These are phyloP conservation scores for Eupsilia transversa DNA, from an alignment of 2,888 invertebrate species.

Conservation along the genomic window DNA sequence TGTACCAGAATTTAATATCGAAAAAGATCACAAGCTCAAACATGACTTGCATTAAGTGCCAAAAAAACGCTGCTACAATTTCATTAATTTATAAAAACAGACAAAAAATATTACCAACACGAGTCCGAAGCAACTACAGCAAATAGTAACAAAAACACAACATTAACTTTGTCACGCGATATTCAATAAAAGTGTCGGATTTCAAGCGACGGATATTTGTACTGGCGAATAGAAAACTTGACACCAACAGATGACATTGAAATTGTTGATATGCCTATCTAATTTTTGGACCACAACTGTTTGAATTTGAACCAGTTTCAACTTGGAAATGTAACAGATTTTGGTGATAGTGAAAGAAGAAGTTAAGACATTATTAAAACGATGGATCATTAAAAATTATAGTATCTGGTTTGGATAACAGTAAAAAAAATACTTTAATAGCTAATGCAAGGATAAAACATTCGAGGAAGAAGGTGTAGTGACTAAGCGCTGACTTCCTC, in stretches of 20 bases:
- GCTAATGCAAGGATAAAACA: background rate
- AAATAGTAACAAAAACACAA: slow-evolving; percentile 64
- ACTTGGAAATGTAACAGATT: background rate
- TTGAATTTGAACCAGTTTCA: slow-evolving; percentile 17
- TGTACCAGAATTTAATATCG: background rate
- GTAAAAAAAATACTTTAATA: background rate
- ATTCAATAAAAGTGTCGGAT: slow-evolving; percentile 64
- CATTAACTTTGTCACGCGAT: slow-evolving; percentile 67
- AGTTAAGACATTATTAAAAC: background rate
- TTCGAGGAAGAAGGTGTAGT: slow-evolving; percentile 7
- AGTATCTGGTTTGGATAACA: background rate
- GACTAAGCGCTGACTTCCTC: slow-evolving; percentile 19
- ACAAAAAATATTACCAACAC: slow-evolving; percentile 24
- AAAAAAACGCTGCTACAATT: slow-evolving; percentile 17
- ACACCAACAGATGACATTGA: slow-evolving; percentile 65
- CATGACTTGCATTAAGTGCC: background rate
- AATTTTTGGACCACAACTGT: slow-evolving; percentile 35
- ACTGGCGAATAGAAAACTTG: slow-evolving; percentile 57
- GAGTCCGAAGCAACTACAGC: slow-evolving; percentile 3
- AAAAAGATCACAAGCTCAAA: background rate
- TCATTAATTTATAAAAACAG: slow-evolving; percentile 30
- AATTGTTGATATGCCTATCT: slow-evolving; percentile 44
- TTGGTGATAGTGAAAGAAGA: background rate
- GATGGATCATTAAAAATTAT: background rate
- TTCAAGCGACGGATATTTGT: slow-evolving; percentile 70